Base-by-base conservation (phyloP, 2,888 invertebrate species). In the Julus scandinavius region DNA sequence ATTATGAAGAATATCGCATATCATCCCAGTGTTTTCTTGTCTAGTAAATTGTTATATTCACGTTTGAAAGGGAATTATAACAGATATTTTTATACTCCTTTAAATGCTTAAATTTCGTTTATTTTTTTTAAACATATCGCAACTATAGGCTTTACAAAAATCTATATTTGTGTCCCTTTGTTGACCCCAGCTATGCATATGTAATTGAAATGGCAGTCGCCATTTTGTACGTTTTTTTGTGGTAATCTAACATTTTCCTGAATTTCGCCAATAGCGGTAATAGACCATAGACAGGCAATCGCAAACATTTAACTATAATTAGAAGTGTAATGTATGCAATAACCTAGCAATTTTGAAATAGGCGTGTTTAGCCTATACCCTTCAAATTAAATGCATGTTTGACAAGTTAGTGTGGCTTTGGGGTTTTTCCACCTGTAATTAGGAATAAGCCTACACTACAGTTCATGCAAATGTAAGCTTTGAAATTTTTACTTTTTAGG, bases 351-450 rank as follows among this genome's bases (percentile, higher is more conserved):
- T 80, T 80, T 80, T 29, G 29, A 80, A 80, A 80, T 80, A 80
- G 80, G 80, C 80, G 80, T 80, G 80, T 80, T 38, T 80, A 80
- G 80, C 80, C 80, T 80, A 38, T 80, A 80, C 80, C 80, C 80
- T 80, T 80, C 80, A 80, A 80, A 80, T 80, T 80, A 80, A 80
- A 80, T 80, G 80, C 80, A 80, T 7, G 80, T 80, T 80, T 20
- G 80, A 80, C 80, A 38, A 80, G 80, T 80, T 29, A 38, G 17
- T 80, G 11, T 80, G 80, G 80, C 80, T 38, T 80, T 80, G 38
- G 80, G 80, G 80, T 80, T 80, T 80, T 38, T 72, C 80, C 80
- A 72, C 29, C 9, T 38, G 80, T 13, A 80, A 80, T 80, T 80
- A 80, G 80, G 9, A 80, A 38, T 80, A 38, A 38, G 80, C 80